Evolutionary conservation across 2,888 invertebrate genomes (phyloP).

Genomic region (Hymenopus coronatus): DNA sequence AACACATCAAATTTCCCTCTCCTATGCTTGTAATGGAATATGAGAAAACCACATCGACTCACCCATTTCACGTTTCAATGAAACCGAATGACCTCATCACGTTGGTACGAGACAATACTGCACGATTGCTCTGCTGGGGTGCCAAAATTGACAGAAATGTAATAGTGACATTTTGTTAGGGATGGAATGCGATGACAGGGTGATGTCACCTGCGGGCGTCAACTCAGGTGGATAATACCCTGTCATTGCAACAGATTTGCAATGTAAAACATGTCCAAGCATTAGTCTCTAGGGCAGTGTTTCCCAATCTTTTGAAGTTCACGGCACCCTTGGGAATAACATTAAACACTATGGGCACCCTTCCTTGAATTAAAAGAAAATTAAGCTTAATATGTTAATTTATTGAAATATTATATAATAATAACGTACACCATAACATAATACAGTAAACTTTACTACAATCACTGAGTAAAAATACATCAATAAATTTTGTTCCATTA

Average conservation of each 20-base stretch:
- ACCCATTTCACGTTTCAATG: neutral
- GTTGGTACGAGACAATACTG: neutral
- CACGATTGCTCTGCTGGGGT: neutral
- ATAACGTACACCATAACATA: no score
- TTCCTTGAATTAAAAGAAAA: no score
- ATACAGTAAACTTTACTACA: no score
- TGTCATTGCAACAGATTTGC: neutral
- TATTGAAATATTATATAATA: no score
- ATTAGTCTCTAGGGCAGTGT: neutral
- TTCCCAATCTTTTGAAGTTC: no score
- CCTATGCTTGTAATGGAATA: neutral
- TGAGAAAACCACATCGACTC: neutral
- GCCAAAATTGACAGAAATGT: neutral
- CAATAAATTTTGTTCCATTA: no score
- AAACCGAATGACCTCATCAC: neutral
- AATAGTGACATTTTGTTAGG: neutral
- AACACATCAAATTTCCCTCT: no score
- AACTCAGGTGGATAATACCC: neutral
- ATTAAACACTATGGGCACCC: no score
- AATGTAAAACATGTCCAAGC: neutral
- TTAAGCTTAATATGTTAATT: no score
- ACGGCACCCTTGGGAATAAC: no score
- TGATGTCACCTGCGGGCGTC: neutral
- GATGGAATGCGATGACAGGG: neutral
- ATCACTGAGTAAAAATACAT: no score